phyloP scores from a whole-genome alignment of 2,888 invertebrate species.

The Lysandra bellargus region DNA sequence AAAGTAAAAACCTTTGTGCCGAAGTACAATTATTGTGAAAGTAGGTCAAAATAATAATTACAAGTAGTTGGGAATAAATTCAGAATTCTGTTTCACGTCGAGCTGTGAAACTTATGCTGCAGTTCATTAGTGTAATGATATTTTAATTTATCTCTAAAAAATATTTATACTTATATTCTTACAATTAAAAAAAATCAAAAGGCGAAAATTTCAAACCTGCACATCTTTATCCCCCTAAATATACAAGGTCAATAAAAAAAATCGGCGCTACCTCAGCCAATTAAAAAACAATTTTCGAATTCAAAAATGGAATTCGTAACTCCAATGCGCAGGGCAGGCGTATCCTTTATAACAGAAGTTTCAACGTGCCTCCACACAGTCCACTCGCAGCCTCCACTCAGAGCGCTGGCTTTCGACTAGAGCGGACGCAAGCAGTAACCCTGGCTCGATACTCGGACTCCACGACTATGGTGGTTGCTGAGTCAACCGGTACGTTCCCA shows the following conservation, averaged over 20 bases:
- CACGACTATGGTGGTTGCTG: slow-evolving; percentile 56
- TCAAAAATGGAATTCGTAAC: slow-evolving; percentile 10
- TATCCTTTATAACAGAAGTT: slow-evolving; percentile 29
- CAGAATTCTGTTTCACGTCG: background rate
- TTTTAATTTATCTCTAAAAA: background rate
- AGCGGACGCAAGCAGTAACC: slow-evolving; percentile 46
- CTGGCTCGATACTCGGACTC: slow-evolving; percentile 58
- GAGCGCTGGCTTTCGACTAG: slow-evolving; percentile 41
- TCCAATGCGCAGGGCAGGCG: slow-evolving; percentile 18
- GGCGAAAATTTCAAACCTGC: background rate
- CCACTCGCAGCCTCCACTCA: slow-evolving; percentile 45
- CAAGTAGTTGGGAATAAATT: slow-evolving; percentile 13
- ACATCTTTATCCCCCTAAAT: background rate
- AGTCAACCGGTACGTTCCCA: slow-evolving; percentile 58
- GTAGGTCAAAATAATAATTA: slow-evolving; percentile 21
- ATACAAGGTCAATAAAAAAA: background rate
- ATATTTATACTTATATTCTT: too few species aligned
- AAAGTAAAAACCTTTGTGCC: background rate
- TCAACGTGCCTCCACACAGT: slow-evolving; percentile 33
- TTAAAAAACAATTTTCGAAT: background rate
- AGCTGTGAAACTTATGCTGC: background rate
- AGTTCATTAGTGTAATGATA: slow-evolving; percentile 15
- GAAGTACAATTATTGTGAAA: slow-evolving; percentile 20
- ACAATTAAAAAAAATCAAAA: too few species aligned
- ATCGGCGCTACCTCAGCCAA: background rate